Evolutionary conservation across 1,140 invertebrate genomes (phyloP).

Genomic region (Drosophila malerkotliana): DNA sequence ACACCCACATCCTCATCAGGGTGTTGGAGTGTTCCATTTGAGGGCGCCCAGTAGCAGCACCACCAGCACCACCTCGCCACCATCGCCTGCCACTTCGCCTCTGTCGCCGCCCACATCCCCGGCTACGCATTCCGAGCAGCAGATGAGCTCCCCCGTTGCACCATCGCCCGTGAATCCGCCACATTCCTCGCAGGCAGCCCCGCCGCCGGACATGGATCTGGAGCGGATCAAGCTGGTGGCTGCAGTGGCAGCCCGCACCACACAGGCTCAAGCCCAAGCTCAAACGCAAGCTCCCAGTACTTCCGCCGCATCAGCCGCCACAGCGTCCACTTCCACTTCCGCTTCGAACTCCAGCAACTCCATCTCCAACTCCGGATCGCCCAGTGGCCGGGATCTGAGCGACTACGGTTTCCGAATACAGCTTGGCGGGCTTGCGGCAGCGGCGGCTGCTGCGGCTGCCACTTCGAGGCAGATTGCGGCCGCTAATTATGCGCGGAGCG

Average conservation of each 20-base stretch:
- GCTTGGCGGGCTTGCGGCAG: slow-evolving; percentile 78
- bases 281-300: slow-evolving; percentile 25
- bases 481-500: slow-evolving; percentile 81
- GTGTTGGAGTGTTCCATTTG: slow-evolving; percentile 60
- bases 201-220: slow-evolving; percentile 72
- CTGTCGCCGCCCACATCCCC: slow-evolving; percentile 77
- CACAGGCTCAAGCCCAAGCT: slow-evolving; percentile 12
- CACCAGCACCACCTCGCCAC: slow-evolving; percentile 48
- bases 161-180: slow-evolving; percentile 36
- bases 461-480: slow-evolving; percentile 78
- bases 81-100: slow-evolving; percentile 77
- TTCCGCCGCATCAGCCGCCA: slow-evolving; percentile 23
- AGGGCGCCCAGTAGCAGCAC: slow-evolving; percentile 46
- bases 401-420: slow-evolving; percentile 84
- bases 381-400: slow-evolving; percentile 72
- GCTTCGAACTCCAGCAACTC: slow-evolving; percentile 35
- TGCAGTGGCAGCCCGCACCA: slow-evolving; percentile 64
- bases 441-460: slow-evolving; percentile 77
- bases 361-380: slow-evolving; percentile 58
- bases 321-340: slow-evolving; percentile 22
- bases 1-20: slow-evolving; percentile 40
- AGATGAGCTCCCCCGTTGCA: slow-evolving; percentile 43
- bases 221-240: slow-evolving; percentile 82
- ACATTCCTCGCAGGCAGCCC: slow-evolving; percentile 44
- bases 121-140: slow-evolving; percentile 56